Evolutionary conservation across 2,888 invertebrate genomes (phyloP).

Genomic region (Nemoura dubitans): DNA sequence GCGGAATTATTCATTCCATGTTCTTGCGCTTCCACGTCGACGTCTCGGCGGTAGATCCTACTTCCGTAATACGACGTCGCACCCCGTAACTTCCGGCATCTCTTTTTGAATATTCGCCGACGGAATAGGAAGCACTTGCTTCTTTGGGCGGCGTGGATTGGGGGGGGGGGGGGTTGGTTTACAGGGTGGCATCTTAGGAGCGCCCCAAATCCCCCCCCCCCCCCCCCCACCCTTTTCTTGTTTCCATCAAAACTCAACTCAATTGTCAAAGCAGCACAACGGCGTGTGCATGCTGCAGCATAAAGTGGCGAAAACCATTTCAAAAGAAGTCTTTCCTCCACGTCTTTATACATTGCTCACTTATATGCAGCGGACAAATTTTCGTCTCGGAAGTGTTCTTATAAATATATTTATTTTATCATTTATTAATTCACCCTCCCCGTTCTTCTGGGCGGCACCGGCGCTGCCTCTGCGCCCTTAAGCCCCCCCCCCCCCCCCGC

Average conservation of each 20-base stretch:
- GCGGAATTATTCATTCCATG: not conserved
- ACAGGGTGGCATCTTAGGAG: too few species aligned
- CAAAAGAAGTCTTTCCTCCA: not conserved
- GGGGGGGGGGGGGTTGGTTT: too few species aligned
- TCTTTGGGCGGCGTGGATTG: not conserved
- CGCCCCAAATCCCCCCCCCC: too few species aligned
- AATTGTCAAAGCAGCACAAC: too few species aligned
- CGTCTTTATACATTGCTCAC: not conserved
- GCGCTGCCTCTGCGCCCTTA: not conserved
- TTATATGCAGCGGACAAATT: not conserved
- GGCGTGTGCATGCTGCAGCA: too few species aligned
- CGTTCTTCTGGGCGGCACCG: not conserved
- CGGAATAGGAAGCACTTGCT: not conserved
- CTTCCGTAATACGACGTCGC: not conserved
- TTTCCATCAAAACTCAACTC: too few species aligned
- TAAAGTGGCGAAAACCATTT: too few species aligned
- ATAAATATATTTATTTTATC: not conserved
- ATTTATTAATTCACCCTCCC: not conserved
- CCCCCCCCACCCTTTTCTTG: too few species aligned
- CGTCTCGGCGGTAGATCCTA: not conserved
- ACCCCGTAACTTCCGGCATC: not conserved
- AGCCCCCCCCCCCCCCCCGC: slow-evolving; percentile 16
- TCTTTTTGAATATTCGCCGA: not conserved
- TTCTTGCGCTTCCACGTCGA: too few species aligned
- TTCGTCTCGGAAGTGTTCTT: not conserved